These are phyloP conservation scores for Cyphomyrus plagiostoma DNA, from an alignment of 2,113 vertebrate genomes.

Conservation along the genomic window DNA sequence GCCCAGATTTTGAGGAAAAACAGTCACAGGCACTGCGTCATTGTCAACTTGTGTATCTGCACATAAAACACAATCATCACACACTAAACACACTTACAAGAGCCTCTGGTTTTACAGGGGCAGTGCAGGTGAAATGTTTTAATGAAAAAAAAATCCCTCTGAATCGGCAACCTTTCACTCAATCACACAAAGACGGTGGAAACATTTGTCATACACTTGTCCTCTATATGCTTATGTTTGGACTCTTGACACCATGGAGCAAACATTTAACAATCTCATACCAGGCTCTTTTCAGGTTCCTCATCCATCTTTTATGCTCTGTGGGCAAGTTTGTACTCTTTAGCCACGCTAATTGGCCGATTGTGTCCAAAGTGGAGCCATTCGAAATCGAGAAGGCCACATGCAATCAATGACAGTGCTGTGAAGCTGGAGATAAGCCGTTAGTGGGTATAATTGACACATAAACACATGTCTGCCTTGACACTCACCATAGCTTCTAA, in stretches of 20 bases:
- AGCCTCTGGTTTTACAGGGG: not conserved
- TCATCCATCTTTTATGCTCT: not conserved
- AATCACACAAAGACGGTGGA: not conserved
- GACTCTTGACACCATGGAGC: not conserved
- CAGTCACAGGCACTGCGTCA: not conserved
- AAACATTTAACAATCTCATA: not conserved
- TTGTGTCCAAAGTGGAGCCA: not conserved
- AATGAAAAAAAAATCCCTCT: not conserved
- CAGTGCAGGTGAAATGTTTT: not conserved
- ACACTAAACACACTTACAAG: not conserved
- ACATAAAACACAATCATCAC: not conserved
- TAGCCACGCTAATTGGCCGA: not conserved
- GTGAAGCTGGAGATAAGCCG: not conserved
- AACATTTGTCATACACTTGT: not conserved
- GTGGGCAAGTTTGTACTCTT: not conserved
- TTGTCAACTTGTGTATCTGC: not conserved
- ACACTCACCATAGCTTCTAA: constrained; percentile 1
- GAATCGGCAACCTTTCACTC: not conserved
- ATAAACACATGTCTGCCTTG: constrained; percentile 10
- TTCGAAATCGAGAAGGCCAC: not conserved
- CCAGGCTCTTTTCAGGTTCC: not conserved
- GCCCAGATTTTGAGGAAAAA: not conserved
- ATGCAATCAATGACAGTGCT: not conserved
- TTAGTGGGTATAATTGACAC: not conserved
- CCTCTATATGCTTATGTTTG: not conserved